Percentiles rank a stretch among this genome's conserved stretches.
These are phyloP conservation scores for Lepidurus couesii DNA, from an alignment of 1,140 invertebrate genomes.

Conservation along the genomic window DNA sequence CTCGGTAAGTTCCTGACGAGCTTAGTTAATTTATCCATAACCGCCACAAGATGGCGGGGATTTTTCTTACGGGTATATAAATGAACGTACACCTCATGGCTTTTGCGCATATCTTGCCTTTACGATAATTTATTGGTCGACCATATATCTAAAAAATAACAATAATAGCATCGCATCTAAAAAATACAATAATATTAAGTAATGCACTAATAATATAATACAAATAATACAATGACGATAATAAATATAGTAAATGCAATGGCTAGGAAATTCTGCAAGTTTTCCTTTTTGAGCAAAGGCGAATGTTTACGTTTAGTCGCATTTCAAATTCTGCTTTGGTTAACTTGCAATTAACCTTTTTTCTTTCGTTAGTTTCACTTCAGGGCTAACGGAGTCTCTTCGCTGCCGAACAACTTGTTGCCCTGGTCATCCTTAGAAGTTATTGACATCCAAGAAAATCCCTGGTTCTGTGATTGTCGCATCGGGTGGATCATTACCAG, in stretches of 20 bases:
- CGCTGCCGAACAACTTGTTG: constrained; percentile 31
- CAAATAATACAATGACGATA: too few species aligned
- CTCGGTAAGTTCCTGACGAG: too few species aligned
- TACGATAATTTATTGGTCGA: too few species aligned
- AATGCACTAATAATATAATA: too few species aligned
- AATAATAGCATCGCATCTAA: too few species aligned
- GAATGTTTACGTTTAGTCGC: background rate
- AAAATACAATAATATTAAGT: too few species aligned
- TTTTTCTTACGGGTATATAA: too few species aligned
- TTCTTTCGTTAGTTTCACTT: constrained; percentile 34
- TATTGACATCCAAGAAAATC: constrained; percentile 37
- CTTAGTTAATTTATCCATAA: too few species aligned
- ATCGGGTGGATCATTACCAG: constrained; percentile 35
- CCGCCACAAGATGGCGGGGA: too few species aligned
- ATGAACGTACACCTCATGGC: too few species aligned
- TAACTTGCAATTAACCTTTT: background rate
- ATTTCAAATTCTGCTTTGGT: background rate
- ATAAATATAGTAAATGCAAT: background rate
- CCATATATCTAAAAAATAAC: too few species aligned
- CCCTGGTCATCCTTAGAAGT: constrained; percentile 35
- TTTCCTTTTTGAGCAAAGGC: background rate
- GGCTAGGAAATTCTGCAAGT: background rate
- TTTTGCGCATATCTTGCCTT: too few species aligned
- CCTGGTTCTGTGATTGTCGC: constrained; percentile 37
- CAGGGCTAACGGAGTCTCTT: constrained; percentile 33